These are phyloP conservation scores for Apoda limacodes DNA, from an alignment of 2,888 invertebrate species.

Conservation along the genomic window DNA sequence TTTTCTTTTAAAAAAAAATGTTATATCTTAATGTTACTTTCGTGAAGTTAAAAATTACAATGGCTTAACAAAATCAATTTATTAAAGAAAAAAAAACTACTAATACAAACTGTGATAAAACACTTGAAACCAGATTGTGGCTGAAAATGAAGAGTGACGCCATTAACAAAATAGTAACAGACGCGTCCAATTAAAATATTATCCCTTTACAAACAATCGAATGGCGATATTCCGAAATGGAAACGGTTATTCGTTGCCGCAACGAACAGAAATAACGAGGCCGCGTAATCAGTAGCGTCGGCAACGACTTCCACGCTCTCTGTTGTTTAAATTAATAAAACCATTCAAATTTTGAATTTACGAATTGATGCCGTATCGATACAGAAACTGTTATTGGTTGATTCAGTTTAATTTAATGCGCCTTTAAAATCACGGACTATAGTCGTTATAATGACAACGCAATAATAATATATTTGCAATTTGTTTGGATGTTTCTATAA, in stretches of 20 bases:
- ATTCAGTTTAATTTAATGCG: slow-evolving; percentile 39
- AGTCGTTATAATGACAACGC: slow-evolving; percentile 27
- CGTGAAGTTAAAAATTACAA: too few species aligned
- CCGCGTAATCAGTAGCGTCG: slow-evolving; percentile 10
- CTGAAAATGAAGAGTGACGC: slow-evolving; percentile 24
- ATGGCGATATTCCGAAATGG: too few species aligned
- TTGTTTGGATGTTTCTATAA: too few species aligned
- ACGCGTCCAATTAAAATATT: slow-evolving; percentile 38
- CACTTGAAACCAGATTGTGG: too few species aligned
- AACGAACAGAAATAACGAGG: slow-evolving; percentile 9
- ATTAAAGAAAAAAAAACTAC: too few species aligned
- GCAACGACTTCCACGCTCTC: slow-evolving; percentile 3
- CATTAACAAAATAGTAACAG: slow-evolving; percentile 22
- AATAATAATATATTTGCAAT: too few species aligned
- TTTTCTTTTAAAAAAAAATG: too few species aligned
- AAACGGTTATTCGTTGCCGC: slow-evolving; percentile 37
- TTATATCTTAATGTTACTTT: too few species aligned
- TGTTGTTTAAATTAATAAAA: slow-evolving; percentile 4
- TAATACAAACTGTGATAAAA: too few species aligned
- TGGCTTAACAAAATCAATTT: too few species aligned
- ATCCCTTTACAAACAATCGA: slow-evolving; percentile 34
- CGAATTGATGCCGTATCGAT: slow-evolving; percentile 30
- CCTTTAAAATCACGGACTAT: slow-evolving; percentile 36
- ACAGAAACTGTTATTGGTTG: slow-evolving; percentile 31
- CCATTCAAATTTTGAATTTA: slow-evolving; percentile 16